Evolutionary conservation across 2,113 vertebrate genomes (phyloP), one percentile per base, ranked within the genome.

Genomic region (Onychorhynchus coronatus): DNA sequence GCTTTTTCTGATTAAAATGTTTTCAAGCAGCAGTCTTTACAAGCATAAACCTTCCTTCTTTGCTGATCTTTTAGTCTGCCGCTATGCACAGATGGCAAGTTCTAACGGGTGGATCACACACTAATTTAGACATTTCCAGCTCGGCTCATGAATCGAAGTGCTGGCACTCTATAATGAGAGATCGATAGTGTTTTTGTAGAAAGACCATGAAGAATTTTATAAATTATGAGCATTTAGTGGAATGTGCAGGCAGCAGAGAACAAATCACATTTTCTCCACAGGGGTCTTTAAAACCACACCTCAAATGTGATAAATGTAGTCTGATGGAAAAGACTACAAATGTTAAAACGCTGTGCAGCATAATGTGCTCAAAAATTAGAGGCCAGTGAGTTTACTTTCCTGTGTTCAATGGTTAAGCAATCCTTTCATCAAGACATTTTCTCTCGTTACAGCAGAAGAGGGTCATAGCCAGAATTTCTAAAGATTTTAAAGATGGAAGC

Each of bases 181-280:
- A 97, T 96, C 62, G 2, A 96, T 96, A 77, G 42, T 62, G 50
- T 91, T 97, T 97, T 94, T 89, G 89, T 37, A 87, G 82, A 85
- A 85, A 95, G 56, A 96, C 49, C 83, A 89, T 94, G 95, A 85
- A 97, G 93, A 94, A 94, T 95, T 96, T 95, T 92, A 91, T 96
- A 95, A 98, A 96, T 97, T 93, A 97, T 93, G 94, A 95, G 50
- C 65, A 44, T 95, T 97, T 96, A 94, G 93, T 88, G 52, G 94
- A 95, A 97, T 78, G 85, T 87, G 35, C 55, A 96, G 59, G 85
- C 88, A 91, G 92, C 77, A 94, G 78, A 94, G 75, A 91, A 95
- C 75, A 96, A 96, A 96, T 91, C 89, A 89, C 56, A 58, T 92
- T 93, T 97, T 81, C 94, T 93, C 85, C 82, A 94, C 80, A 94